Base-by-base conservation (phyloP, 2,113 vertebrate species). In the Lamprotornis superbus region DNA sequence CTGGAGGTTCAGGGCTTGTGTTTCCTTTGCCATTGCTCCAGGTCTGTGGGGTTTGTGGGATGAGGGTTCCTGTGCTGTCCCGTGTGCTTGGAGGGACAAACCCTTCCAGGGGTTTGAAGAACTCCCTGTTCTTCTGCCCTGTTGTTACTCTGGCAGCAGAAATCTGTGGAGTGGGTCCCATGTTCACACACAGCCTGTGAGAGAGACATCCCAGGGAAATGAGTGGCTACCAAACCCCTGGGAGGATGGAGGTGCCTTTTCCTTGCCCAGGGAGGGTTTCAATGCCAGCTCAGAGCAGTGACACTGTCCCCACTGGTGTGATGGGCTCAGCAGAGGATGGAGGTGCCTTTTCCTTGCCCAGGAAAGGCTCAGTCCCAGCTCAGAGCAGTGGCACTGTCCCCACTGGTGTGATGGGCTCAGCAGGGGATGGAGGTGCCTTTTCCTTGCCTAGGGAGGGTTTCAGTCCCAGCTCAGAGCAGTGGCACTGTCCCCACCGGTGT, bases 251-350 rank as follows among this genome's bases (percentile, higher is more conserved):
- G 37, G 19, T 4, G 37, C 52, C 18, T 35, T 55, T 70, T 49
- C 15, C 19, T 1, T 3, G 25, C 69, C 39, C 76, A n/a, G 55
- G 84, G 15, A 5, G 33, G 35, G 44, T 23, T 22, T 16, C 42
- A 25, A 21, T 8, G 57, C 21, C 16, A 8, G 39, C 39, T 40
- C 39, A 40, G 39, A 40, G 52, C 15, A 25, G 24, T 8, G 63
- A 18, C 16, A 8, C 11, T 4, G 47, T 1, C n/a, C 60, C 2
- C 2, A 1, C 3, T 10, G 61, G 5, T 2, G 14, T 9, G 18
- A 4, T 2, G 22, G 25, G 25, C 5, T 33, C 35, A 27, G 44
- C 4, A 21, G 39, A 11, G 39, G 21, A 17, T 42, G 55, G 15
- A 21, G 37, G 18, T 4, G 37, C 52, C 18, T 39, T 55, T 70